These are phyloP conservation scores for Bombus difficillimus DNA, from an alignment of 1,140 invertebrate genomes.

Conservation along the genomic window DNA sequence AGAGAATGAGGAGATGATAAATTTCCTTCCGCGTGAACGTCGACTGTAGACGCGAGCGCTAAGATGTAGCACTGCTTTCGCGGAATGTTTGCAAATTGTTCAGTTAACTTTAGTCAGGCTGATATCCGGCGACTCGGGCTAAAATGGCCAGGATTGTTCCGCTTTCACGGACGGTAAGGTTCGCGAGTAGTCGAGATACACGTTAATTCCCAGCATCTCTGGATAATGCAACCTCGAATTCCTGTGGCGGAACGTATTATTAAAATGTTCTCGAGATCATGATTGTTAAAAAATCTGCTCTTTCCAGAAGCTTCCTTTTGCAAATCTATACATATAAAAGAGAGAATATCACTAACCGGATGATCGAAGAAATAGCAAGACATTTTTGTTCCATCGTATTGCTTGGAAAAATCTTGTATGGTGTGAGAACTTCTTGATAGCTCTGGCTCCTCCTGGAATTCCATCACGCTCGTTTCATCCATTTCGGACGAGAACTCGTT, in stretches of 20 bases:
- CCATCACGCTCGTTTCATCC: neutral
- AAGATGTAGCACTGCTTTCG: neutral
- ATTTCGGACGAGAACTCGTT: neutral
- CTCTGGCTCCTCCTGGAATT: constrained; percentile 1
- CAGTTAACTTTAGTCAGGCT: neutral
- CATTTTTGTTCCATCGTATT: neutral
- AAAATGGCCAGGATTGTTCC: neutral
- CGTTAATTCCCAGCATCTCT: neutral
- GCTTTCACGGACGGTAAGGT: neutral
- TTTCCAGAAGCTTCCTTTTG: too few relatives aligned
- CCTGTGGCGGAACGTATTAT: neutral
- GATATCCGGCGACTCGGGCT: neutral
- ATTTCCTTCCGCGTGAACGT: neutral
- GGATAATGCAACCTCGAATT: neutral
- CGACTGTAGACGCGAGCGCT: neutral
- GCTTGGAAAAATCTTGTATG: neutral
- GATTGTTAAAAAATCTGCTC: neutral
- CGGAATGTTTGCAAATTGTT: constrained; percentile 28
- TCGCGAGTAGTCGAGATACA: neutral
- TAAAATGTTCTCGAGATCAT: neutral
- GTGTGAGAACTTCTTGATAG: neutral
- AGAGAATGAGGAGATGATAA: neutral
- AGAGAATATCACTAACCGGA: too few relatives aligned
- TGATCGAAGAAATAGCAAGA: neutral
- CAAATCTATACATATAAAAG: neutral